Evolutionary conservation across 2,113 vertebrate genomes (phyloP).

Genomic region (Sinocyclocheilus grahami): DNA sequence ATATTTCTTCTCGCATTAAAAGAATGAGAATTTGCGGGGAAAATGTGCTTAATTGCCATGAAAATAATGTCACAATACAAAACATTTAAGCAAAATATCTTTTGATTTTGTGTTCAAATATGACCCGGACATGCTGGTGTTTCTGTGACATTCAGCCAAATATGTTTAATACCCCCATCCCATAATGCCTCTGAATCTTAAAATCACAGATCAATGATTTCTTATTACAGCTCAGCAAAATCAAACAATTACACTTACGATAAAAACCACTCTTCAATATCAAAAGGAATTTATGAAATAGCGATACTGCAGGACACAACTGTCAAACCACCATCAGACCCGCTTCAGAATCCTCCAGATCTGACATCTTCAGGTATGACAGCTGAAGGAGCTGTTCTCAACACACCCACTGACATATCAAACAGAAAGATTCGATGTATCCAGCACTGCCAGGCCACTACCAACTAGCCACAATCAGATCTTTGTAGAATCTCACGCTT

Average conservation of each 20-base stretch:
- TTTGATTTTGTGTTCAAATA: not conserved
- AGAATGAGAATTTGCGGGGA: not conserved
- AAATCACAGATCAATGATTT: not conserved
- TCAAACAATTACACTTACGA: not conserved
- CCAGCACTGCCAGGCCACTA: not conserved
- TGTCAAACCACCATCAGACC: not conserved
- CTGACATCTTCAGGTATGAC: conserved; percentile 16
- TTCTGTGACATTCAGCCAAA: no score
- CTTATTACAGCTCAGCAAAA: not conserved
- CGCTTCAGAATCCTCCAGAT: not conserved
- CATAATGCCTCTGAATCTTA: not conserved
- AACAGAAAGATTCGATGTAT: not conserved
- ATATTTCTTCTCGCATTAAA: no score
- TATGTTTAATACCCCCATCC: no score
- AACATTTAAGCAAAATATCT: not conserved
- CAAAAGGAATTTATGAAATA: not conserved
- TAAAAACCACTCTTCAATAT: not conserved
- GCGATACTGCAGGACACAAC: not conserved
- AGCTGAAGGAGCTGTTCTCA: not conserved
- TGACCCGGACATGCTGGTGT: no score
- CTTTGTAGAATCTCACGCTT: not conserved
- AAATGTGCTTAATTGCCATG: not conserved
- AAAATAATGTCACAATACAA: not conserved
- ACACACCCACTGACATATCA: not conserved
- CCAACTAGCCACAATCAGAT: not conserved